A percentile compares a stretch with the other conserved stretches of the same genome.
Conservation (phyloP, 2,113 vertebrate genomes). For the Oplegnathus fasciatus region DNA sequence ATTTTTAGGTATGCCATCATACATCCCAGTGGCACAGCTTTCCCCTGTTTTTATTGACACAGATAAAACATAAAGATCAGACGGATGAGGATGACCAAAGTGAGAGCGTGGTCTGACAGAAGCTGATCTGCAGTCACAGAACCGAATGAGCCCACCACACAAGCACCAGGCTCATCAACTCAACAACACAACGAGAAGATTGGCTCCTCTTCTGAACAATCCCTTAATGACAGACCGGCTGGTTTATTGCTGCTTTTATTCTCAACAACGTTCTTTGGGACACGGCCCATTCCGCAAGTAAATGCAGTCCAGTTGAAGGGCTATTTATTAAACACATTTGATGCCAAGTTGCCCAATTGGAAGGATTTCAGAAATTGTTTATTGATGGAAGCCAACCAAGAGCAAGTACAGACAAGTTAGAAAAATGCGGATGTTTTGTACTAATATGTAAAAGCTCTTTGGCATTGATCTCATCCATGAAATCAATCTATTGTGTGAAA, state of each 20-base stretch:
- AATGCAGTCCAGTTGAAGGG: slow-evolving; percentile 49
- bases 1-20: slow-evolving; percentile 4
- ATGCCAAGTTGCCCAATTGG: slow-evolving; percentile 41
- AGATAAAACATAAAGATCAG: slow-evolving; percentile 22
- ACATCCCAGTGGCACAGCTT: not conserved
- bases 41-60: not conserved
- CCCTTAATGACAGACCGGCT: slow-evolving; percentile 34
- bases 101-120: not conserved
- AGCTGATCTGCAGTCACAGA: slow-evolving; percentile 30
- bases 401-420: slow-evolving; percentile 13
- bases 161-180: slow-evolving; percentile 51
- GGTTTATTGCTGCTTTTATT: slow-evolving; percentile 57
- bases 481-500: not conserved
- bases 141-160: slow-evolving; percentile 16
- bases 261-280: slow-evolving; percentile 46
- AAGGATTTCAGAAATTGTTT: slow-evolving; percentile 47
- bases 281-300: slow-evolving; percentile 44
- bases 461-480: slow-evolving; percentile 12
- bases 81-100: not conserved
- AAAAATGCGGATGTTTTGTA: slow-evolving; percentile 38
- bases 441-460: slow-evolving; percentile 29
- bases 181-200: slow-evolving; percentile 42
- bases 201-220: slow-evolving; percentile 53
- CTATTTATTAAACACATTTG: slow-evolving; percentile 51
- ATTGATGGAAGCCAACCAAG: slow-evolving; percentile 34